These are phyloP conservation scores for Addax nasomaculatus DNA, from an alignment of 2,113 vertebrate species.

Conservation along the genomic window DNA sequence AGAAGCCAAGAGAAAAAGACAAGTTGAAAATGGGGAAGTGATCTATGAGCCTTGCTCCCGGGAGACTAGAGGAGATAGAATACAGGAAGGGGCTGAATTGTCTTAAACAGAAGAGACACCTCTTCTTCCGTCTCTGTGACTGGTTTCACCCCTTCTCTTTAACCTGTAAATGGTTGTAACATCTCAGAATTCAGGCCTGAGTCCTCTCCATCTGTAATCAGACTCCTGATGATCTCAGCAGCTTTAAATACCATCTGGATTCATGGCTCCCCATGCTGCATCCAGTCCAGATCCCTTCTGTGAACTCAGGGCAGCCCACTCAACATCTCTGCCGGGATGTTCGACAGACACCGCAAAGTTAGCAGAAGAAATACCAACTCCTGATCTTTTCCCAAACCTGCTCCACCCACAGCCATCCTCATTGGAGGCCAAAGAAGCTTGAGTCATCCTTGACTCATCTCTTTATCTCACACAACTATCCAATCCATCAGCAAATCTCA, in stretches of 20 bases:
- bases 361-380: neutral
- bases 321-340: neutral
- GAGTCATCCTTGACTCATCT: constrained; percentile 47
- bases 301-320: neutral
- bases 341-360: neutral
- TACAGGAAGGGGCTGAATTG: neutral
- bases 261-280: neutral
- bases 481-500: neutral
- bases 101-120: neutral
- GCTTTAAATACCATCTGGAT: neutral
- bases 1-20: neutral
- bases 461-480: neutral
- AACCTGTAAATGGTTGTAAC: neutral
- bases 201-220: neutral
- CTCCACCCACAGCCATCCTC: constrained; percentile 10
- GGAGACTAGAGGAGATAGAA: neutral
- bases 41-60: neutral
- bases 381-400: neutral
- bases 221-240: neutral
- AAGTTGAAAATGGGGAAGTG: neutral
- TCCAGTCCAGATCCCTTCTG: neutral
- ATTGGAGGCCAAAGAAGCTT: neutral
- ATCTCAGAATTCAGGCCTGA: neutral
- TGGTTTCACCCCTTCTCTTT: neutral
- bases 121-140: neutral